These are phyloP conservation scores for Fistularia commersonii DNA, from an alignment of 2,797 vertebrate genomes.

Conservation along the genomic window DNA sequence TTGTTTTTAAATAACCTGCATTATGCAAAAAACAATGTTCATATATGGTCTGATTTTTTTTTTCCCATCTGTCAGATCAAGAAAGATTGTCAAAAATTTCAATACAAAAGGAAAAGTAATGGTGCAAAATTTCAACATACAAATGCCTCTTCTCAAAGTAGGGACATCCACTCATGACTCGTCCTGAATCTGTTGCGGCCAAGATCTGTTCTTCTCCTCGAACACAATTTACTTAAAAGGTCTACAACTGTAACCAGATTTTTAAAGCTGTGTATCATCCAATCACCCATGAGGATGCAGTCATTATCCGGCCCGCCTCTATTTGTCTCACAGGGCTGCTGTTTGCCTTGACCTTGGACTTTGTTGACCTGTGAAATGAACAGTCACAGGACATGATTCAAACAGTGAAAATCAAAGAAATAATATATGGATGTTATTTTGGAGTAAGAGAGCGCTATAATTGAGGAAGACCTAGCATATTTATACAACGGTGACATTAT, in stretches of 20 bases:
- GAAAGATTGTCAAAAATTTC: neutral
- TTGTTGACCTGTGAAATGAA: constrained; percentile 33
- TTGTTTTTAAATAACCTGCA: constrained; percentile 81
- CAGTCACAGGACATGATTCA: neutral
- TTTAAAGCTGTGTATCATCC: constrained; percentile 62
- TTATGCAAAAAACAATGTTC: constrained; percentile 10
- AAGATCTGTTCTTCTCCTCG: constrained; percentile 6
- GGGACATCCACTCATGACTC: constrained; percentile 79
- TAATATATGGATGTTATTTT: neutral
- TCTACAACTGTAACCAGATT: constrained; percentile 11
- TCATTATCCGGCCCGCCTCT: constrained; percentile 54
- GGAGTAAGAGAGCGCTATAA: no score
- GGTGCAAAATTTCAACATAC: constrained; percentile 53
- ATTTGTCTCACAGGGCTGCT: constrained; percentile 19
- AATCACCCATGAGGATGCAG: constrained; percentile 52
- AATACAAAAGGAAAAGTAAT: neutral
- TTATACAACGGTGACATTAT: no score
- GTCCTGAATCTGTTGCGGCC: constrained; percentile 15
- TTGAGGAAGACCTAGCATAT: no score
- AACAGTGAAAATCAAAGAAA: constrained; percentile 2
- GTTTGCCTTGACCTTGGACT: constrained; percentile 53
- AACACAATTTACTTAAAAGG: constrained; percentile 35
- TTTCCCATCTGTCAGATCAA: constrained; percentile 6
- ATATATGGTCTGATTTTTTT: neutral
- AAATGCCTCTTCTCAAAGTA: constrained; percentile 75